Evolutionary conservation across 2,888 invertebrate species (phyloP), one percentile per base, ranked within the genome.

Genomic region (Spilosoma lubricipeda): DNA sequence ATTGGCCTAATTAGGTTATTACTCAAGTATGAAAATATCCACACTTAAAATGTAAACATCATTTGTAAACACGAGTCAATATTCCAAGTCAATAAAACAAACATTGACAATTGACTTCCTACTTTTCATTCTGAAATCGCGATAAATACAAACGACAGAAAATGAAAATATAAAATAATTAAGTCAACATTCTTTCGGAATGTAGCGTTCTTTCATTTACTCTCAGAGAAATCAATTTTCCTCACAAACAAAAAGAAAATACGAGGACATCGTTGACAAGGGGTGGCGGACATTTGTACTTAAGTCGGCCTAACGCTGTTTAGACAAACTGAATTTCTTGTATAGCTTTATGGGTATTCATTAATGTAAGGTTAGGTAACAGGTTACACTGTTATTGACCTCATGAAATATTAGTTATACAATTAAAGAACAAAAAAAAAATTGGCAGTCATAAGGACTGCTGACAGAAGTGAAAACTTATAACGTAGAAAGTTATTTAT

Each of bases 161-260:
- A 20, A 52, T 8, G 5, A 36, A 65, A 73, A 75, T 39, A 75
- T 76, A 72, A 77, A 67, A 42, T 74, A 76, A 80, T 73, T 82
- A 81, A 72, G 78, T 82, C 74, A 73, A 78, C 64, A 77, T 74
- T 66, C 36, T 72, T 69, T 52, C 15, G 72, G 75, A 82, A 69
- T 27, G 67, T 66, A 70, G 30, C 18, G 56, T 77, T 72, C 13
- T 65, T 71, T 71, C 4, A 30, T 80, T 80, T 80, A 65, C 70
- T 67, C 72, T 56, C 20, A 27, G 39, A 4, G 65, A 66, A 76
- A 82, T 78, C 42, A 76, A 80, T 76, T 75, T 76, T 63, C 59
- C 56, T 71, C 42, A 7, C 33, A 36, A 65, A 70, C 65, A 69
- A 52, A 70, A 63, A 70, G 71, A 65, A 72, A 73, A 72, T 65